Percentiles rank a stretch among this genome's conserved stretches.
These are phyloP conservation scores for Chiloscyllium plagiosum DNA, from an alignment of 2,113 vertebrate genomes.

Conservation along the genomic window DNA sequence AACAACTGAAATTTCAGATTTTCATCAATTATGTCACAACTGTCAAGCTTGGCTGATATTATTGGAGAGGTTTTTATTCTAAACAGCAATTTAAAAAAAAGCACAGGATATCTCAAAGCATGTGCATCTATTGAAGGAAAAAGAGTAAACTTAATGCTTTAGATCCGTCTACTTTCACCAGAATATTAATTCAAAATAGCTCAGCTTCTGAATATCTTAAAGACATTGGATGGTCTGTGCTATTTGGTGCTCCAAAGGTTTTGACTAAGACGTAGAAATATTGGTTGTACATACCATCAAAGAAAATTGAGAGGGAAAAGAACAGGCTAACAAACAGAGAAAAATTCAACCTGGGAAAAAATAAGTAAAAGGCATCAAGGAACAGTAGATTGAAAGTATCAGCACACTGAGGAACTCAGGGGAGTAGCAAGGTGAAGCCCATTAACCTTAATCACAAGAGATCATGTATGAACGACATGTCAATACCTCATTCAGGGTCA, in stretches of 20 bases:
- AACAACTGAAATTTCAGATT: background rate
- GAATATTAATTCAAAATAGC: background rate
- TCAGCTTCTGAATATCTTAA: background rate
- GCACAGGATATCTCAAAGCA: background rate
- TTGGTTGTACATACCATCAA: background rate
- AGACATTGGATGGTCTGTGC: background rate
- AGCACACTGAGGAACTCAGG: background rate
- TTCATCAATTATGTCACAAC: background rate
- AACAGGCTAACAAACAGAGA: background rate
- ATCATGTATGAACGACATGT: background rate
- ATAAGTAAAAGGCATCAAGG: background rate
- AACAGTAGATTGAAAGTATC: background rate
- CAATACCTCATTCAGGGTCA: background rate
- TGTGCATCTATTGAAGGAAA: background rate
- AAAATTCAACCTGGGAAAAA: background rate
- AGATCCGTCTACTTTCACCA: background rate
- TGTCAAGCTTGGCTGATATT: background rate
- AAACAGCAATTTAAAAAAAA: background rate
- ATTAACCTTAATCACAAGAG: background rate
- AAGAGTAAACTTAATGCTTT: background rate
- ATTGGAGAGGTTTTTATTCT: background rate
- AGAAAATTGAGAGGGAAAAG: background rate
- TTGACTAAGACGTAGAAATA: background rate
- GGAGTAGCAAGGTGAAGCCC: background rate
- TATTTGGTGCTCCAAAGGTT: background rate